A percentile compares a stretch with the other conserved stretches of the same genome.
These are phyloP conservation scores for Pecten maximus DNA, from an alignment of 2,888 invertebrate genomes.

Conservation along the genomic window DNA sequence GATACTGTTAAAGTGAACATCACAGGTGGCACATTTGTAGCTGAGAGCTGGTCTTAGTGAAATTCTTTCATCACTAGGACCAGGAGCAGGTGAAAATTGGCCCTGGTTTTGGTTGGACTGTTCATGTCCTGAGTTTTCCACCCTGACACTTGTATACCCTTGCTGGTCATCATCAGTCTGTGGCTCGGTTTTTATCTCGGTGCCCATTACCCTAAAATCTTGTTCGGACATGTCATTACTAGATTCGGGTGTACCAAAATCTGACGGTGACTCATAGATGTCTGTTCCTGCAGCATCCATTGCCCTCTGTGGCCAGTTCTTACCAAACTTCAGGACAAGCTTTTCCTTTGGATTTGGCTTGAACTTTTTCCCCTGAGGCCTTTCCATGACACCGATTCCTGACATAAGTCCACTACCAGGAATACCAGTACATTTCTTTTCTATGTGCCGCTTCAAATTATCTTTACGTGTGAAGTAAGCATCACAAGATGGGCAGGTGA, in stretches of 20 bases:
- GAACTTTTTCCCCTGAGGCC: not conserved
- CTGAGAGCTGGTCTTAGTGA: not conserved
- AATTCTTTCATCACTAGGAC: not conserved
- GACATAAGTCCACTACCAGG: not conserved
- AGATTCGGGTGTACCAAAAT: not conserved
- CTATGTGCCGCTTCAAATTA: conserved; percentile 46
- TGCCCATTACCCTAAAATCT: not conserved
- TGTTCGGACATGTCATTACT: not conserved
- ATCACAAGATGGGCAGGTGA: conserved; percentile 39
- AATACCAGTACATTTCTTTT: conserved; percentile 12
- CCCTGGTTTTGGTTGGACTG: not conserved
- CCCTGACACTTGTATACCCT: not conserved
- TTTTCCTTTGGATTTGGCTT: conserved; percentile 19
- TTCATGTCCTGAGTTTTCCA: not conserved
- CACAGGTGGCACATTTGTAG: conserved; percentile 14
- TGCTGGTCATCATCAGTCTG: not conserved
- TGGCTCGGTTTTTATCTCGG: not conserved
- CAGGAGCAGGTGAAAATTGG: not conserved
- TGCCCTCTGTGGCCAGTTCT: not conserved
- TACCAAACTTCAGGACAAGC: not conserved
- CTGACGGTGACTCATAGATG: not conserved
- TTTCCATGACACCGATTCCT: not conserved
- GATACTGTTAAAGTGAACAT: not conserved
- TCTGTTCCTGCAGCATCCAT: not conserved
- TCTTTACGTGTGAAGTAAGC: conserved; percentile 47